phyloP scores from a whole-genome alignment of 2,797 vertebrate species.

The Pseudotriccus pelzelni region DNA sequence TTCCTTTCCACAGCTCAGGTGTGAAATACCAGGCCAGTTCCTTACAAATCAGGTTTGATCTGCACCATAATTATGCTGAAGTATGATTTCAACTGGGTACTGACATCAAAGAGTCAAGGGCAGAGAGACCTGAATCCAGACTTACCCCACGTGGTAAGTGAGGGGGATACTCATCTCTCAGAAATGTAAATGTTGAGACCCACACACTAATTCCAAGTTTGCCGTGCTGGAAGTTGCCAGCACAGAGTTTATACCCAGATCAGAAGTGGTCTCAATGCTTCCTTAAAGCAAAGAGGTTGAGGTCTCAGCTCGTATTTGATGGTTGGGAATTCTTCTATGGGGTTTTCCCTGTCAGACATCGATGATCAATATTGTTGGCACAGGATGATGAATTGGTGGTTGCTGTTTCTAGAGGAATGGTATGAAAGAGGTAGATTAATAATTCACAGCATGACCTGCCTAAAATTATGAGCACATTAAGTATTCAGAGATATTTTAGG shows the following conservation, averaged over 20 bases:
- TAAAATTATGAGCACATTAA: fast-evolving
- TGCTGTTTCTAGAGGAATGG: background rate
- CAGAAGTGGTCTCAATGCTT: background rate
- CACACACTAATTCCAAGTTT: background rate
- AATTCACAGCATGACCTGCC: background rate
- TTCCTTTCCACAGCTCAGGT: background rate
- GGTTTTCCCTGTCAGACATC: fast-evolving
- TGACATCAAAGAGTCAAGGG: background rate
- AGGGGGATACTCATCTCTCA: background rate
- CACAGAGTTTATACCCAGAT: background rate
- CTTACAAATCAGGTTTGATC: background rate
- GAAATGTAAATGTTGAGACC: background rate
- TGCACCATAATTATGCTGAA: background rate
- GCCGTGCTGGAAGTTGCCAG: background rate
- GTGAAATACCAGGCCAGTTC: background rate
- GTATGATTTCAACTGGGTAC: background rate
- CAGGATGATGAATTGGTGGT: fast-evolving
- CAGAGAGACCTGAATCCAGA: background rate
- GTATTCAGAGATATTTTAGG: background rate
- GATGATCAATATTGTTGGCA: background rate
- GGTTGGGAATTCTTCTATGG: background rate
- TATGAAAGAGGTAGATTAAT: background rate
- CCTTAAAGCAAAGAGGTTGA: background rate
- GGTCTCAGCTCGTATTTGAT: background rate
- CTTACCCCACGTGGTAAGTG: background rate